Percentiles rank a stretch among this genome's conserved stretches.
phyloP scores from a whole-genome alignment of 2,888 invertebrate genomes.

The Drosophila kanekoi region DNA sequence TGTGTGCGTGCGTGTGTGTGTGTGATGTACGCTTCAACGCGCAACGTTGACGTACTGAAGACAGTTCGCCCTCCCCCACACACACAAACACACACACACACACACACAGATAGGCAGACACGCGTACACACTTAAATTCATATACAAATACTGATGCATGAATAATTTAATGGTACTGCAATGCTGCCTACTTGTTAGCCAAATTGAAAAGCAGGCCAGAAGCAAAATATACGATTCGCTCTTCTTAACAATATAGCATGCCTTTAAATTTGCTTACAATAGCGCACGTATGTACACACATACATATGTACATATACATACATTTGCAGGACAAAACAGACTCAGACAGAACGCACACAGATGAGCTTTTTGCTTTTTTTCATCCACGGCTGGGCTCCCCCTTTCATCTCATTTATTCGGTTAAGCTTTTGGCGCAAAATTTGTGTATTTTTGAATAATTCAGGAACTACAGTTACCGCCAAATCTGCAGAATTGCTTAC shows the following conservation, averaged over 20 bases:
- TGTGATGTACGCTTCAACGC: constrained; percentile 58
- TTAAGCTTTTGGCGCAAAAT: constrained; percentile 26
- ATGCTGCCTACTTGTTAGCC: constrained; percentile 63
- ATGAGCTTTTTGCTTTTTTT: constrained; percentile 14
- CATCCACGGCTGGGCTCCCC: too few species aligned
- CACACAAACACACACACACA: constrained; percentile 30
- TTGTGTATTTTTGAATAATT: constrained; percentile 60
- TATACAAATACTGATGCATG: constrained; percentile 50
- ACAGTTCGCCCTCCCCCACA: constrained; percentile 45
- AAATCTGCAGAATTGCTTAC: constrained; percentile 58
- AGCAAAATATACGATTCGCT: constrained; percentile 18
- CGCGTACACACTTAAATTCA: constrained; percentile 28
- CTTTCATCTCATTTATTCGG: constrained; percentile 32
- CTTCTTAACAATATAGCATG: constrained; percentile 48
- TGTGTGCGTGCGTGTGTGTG: constrained; percentile 28
- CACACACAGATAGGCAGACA: constrained; percentile 1
- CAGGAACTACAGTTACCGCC: constrained; percentile 50
- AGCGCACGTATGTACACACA: constrained; percentile 1
- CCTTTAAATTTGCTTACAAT: constrained; percentile 40
- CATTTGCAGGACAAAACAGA: neutral
- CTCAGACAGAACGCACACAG: neutral
- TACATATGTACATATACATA: neutral
- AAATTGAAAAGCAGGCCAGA: constrained; percentile 50
- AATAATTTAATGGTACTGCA: constrained; percentile 75
- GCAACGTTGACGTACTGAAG: constrained; percentile 43